Percentiles rank a stretch among this genome's conserved stretches.
Conservation (phyloP, 2,888 invertebrate species). For the Ephialtes manifestator region DNA sequence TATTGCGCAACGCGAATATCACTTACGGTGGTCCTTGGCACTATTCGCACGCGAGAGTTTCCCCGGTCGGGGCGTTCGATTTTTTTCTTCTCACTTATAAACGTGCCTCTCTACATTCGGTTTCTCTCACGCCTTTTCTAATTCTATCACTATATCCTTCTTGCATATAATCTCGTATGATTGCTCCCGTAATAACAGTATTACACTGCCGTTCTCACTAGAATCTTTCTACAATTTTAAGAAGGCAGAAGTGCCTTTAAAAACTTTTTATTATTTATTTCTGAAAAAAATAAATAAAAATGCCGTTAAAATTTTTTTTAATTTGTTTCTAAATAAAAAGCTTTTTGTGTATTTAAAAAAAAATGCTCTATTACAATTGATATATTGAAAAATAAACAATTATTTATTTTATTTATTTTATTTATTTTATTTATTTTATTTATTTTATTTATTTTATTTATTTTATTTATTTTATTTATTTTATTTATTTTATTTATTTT, state of each 20-base stretch:
- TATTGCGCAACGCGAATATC: slow-evolving; percentile 71
- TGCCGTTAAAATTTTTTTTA: no score
- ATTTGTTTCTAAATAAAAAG: no score
- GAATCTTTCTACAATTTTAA: slow-evolving; percentile 27
- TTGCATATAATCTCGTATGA: slow-evolving; percentile 39
- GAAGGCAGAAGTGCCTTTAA: background rate
- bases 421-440: no score
- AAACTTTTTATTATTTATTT: no score
- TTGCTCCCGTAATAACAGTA: slow-evolving; percentile 49
- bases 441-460: no score
- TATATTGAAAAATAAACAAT: no score
- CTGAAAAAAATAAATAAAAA: no score
- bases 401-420: no score
- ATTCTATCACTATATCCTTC: slow-evolving; percentile 23
- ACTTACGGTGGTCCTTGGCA: slow-evolving; percentile 73
- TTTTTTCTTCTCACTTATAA: slow-evolving; percentile 42
- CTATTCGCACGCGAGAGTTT: slow-evolving; percentile 72
- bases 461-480: no score
- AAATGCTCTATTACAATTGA: no score
- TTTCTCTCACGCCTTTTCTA: slow-evolving; percentile 19
- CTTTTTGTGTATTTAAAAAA: no score
- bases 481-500: no score
- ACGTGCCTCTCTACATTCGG: slow-evolving; percentile 8
- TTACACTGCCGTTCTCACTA: slow-evolving; percentile 34
- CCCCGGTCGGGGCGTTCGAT: slow-evolving; percentile 62